phyloP scores from a whole-genome alignment of 2,113 vertebrate species.

The Hylia prasina region DNA sequence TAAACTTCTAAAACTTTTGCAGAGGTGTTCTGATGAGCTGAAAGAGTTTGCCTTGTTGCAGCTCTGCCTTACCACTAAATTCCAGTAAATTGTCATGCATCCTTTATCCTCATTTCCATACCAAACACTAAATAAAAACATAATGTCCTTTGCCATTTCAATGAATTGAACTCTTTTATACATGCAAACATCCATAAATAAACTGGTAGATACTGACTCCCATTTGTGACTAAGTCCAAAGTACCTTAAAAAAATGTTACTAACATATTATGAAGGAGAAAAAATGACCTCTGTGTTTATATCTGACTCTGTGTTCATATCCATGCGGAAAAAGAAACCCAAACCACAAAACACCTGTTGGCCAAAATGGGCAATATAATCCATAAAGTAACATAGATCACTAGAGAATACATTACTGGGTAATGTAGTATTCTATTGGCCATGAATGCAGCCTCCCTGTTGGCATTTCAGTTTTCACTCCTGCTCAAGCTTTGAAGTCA shows the following conservation, averaged over 20 bases:
- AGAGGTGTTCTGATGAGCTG: neutral
- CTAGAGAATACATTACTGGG: neutral
- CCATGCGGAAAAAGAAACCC: neutral
- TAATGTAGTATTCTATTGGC: accelerated
- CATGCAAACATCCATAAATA: neutral
- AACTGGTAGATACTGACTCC: neutral
- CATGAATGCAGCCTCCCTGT: neutral
- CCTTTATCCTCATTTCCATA: neutral
- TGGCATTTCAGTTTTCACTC: neutral
- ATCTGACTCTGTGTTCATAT: neutral
- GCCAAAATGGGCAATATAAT: neutral
- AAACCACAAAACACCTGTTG: neutral
- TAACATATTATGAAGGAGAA: neutral
- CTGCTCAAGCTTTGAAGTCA: neutral
- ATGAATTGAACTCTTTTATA: neutral
- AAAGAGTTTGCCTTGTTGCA: neutral
- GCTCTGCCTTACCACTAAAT: neutral
- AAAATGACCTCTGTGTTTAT: neutral
- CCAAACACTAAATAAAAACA: neutral
- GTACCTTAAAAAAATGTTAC: neutral
- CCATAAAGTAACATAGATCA: neutral
- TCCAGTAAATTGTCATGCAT: neutral
- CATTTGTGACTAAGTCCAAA: neutral
- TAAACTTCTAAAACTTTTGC: neutral
- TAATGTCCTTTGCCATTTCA: neutral